Conservation (phyloP, 2,888 invertebrate genomes). For the Agonopterix alstromeriana region DNA sequence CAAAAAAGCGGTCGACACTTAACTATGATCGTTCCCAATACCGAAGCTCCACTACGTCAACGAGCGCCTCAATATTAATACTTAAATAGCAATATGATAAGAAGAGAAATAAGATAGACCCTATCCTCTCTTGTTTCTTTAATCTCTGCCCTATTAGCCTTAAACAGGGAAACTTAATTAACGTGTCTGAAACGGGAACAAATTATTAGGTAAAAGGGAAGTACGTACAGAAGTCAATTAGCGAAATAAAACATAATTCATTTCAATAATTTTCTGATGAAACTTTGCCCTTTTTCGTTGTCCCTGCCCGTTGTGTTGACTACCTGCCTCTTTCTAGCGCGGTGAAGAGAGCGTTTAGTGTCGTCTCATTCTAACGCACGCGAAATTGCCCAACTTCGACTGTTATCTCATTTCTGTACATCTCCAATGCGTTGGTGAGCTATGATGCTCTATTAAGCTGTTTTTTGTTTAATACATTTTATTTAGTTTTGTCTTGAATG, state of each 20-base stretch:
- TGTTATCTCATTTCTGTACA: conserved; percentile 52
- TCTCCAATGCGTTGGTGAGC: conserved; percentile 23
- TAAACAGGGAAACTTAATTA: conserved; percentile 28
- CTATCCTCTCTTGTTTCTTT: background rate
- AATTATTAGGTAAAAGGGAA: conserved; percentile 30
- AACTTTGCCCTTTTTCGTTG: conserved; percentile 39
- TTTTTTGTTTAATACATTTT: too few relatives aligned
- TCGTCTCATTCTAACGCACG: conserved; percentile 36
- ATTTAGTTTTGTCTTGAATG: too few relatives aligned
- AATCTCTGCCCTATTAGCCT: conserved; percentile 3
- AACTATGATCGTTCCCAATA: too few relatives aligned
- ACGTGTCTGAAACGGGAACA: conserved; percentile 27
- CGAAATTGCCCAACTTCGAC: conserved; percentile 46
- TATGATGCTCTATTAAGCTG: conserved; percentile 21
- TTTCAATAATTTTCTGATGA: conserved; percentile 52
- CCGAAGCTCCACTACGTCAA: too few relatives aligned
- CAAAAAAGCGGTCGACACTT: too few relatives aligned
- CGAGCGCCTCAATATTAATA: too few relatives aligned
- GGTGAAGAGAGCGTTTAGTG: conserved; percentile 15
- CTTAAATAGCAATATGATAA: too few relatives aligned
- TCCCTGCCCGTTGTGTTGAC: conserved; percentile 21
- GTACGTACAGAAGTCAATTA: conserved; percentile 35
- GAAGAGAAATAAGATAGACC: background rate
- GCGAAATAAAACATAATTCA: conserved; percentile 56
- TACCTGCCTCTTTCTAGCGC: conserved; percentile 19